Base-by-base conservation (phyloP, 2,888 invertebrate species). In the Acronicta leporina region DNA sequence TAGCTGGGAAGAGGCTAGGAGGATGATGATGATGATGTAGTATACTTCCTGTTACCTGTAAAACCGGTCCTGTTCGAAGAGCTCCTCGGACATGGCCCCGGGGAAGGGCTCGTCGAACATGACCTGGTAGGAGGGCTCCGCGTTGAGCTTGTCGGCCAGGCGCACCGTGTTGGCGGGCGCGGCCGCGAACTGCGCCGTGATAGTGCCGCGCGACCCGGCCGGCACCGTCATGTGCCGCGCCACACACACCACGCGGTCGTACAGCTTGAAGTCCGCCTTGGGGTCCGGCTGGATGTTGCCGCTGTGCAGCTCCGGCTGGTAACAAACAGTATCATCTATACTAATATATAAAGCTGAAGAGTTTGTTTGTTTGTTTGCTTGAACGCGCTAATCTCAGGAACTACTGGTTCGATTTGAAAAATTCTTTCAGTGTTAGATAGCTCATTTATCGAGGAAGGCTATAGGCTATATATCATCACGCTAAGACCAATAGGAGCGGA, bases 191-290 rank as follows among this genome's bases (percentile, higher is more conserved):
- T 97, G 94, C 0, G 96, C 98, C n/a, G 98, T 96, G 0, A 99
- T 94, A 0, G 98, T 99, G 30, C 99, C 99, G 67, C 96, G 95
- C 10, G 96, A 94, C 1, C 98, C 99, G 6, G 97, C 88, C 0
- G 98, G 98, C 14, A 98, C 97, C 1, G 97, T 95, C 82, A 96
- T 97, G 52, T 96, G 96, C 35, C 96, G 95, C 33, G 97, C 95
- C 0, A 97, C 96, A 82, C 97, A 96, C 5, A 99, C 96, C 46
- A 99, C 96, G 51, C 99, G 95, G 92, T 99, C 99, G 81, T 97
- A 96, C 63, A 99, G 85, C 64, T 92, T 84, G 90, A 95, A 97
- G 53, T 95, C 95, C 0, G 96, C 95, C 9, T 91, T 92, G 0
- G 95, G 91, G 88, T 98, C 98, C 0, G 98, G 97, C 8, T 95